Evolutionary conservation across 2,888 invertebrate genomes (phyloP), one percentile per base, ranked within the genome.

Genomic region (Penaeus monodon): DNA sequence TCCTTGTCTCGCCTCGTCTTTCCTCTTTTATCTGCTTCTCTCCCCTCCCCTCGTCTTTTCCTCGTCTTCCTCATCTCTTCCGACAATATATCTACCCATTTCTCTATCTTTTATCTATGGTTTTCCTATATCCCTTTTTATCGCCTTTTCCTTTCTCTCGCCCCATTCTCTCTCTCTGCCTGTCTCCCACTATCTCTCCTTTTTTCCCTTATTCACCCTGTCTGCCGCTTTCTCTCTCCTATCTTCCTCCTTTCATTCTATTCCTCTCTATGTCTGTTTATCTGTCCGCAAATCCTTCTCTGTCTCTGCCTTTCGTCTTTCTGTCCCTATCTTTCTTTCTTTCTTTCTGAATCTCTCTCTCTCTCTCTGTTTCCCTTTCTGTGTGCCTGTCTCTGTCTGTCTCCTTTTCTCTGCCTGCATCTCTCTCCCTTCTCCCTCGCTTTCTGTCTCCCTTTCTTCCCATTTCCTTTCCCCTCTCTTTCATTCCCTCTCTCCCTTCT

Each of bases 211-310:
- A n/a, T 77, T 57, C 77, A 57, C n/a, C 76, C 44, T 76, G 76
- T 49, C 12, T 10, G 38, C 8, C 49, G 10, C 77, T 77, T 57
- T 77, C 77, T 77, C 77, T 77, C 77, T 77, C 63, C 57, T 57
- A 38, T 57, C 57, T 57, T n/a, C 77, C 29, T 29, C 29, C 49
- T 49, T 27, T 76, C 76, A n/a, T 57, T 76, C 76, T 76, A 24
- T 76, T 27, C 57, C 44, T 76, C 76, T 76, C n/a, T 70, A 17
- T 70, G 27, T 70, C n/a, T n/a, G 17, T n/a, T 33, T 70, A 27
- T 70, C n/a, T 6, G 17, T n/a, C 70, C 33, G 27, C 70, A 29
- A 27, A 17, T 70, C 70, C 70, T 12, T 33, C 17, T 70, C 2
- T 33, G 6, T 33, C 24, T 22, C 2, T 12, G 24, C 2, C 17